Percentiles rank a stretch among this genome's conserved stretches.
These are phyloP conservation scores for Rhinogobius similis DNA, from an alignment of 2,113 vertebrate species.

Conservation along the genomic window DNA sequence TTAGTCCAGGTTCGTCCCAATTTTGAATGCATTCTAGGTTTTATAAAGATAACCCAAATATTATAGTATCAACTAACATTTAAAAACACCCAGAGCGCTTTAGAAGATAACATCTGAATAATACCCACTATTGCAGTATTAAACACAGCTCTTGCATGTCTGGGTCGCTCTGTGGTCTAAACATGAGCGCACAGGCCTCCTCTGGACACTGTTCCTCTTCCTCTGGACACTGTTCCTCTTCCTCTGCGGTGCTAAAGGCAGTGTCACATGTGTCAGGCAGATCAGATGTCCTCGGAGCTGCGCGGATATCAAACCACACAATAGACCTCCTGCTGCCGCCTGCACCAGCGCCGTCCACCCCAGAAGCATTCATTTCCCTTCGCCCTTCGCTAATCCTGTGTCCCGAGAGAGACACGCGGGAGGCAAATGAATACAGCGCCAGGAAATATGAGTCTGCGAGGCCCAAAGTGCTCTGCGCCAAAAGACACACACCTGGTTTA, in stretches of 20 bases:
- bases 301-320: constrained; percentile 61
- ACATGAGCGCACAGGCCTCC: constrained; percentile 43
- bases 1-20: too few species aligned
- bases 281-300: constrained; percentile 65
- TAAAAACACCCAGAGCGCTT: neutral
- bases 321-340: constrained; percentile 67
- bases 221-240: constrained; percentile 44
- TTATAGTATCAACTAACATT: too few species aligned
- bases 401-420: constrained; percentile 62
- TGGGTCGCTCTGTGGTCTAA: neutral
- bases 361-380: constrained; percentile 67
- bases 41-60: too few species aligned
- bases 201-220: constrained; percentile 45
- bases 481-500: constrained; percentile 13
- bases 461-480: constrained; percentile 6
- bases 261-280: constrained; percentile 54
- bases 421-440: constrained; percentile 64
- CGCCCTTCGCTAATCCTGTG: constrained; percentile 66
- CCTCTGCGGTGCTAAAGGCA: constrained; percentile 32
- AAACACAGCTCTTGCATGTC: neutral
- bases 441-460: constrained; percentile 55
- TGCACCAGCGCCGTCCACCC: constrained; percentile 46
- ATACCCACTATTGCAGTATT: neutral
- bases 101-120: too few species aligned
- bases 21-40: too few species aligned